phyloP scores from a whole-genome alignment of 2,113 vertebrate species.

The Lycaon pictus region DNA sequence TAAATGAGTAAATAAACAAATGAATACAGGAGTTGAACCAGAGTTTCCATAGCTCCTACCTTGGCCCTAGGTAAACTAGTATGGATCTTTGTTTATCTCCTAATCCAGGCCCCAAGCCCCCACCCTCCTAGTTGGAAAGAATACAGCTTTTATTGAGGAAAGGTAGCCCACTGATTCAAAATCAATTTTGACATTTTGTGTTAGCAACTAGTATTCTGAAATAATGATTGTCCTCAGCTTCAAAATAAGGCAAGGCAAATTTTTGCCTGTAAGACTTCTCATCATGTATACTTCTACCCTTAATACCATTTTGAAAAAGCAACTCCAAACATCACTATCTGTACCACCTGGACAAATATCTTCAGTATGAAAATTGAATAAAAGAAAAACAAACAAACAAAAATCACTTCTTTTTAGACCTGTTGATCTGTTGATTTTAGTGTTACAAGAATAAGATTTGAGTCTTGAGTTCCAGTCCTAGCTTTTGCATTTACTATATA shows the following conservation, averaged over 20 bases:
- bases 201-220: constrained; percentile 40
- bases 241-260: background rate
- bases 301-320: background rate
- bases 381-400: background rate
- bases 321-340: background rate
- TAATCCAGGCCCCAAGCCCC: background rate
- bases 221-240: background rate
- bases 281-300: background rate
- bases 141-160: background rate
- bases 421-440: background rate
- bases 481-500: background rate
- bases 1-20: background rate
- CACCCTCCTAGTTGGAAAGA: background rate
- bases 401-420: background rate
- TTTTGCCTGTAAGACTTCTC: background rate
- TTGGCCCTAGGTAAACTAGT: background rate
- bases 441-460: background rate
- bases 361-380: constrained; percentile 8
- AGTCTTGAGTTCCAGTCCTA: background rate
- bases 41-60: background rate
- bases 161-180: background rate
- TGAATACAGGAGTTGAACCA: background rate
- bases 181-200: constrained; percentile 30
- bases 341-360: background rate
- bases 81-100: background rate